Evolutionary conservation across 2,797 vertebrate species (phyloP).

Genomic region (Rhynchotus rufescens): DNA sequence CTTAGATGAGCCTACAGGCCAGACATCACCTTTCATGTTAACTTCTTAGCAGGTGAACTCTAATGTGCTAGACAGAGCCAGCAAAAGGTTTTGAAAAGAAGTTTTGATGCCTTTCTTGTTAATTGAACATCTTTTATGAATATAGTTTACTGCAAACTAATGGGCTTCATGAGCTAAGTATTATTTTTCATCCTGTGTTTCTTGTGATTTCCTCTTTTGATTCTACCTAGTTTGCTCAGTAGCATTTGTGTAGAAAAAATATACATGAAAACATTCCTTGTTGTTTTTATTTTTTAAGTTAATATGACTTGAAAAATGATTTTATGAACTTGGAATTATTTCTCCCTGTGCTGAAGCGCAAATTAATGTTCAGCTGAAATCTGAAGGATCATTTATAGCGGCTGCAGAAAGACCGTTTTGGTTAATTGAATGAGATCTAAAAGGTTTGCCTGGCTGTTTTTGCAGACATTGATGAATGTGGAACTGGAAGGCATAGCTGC

Average conservation of each 20-base stretch:
- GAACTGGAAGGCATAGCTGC: slow-evolving; percentile 93
- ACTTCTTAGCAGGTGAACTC: not conserved
- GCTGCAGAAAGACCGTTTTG: not conserved
- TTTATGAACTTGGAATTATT: not conserved
- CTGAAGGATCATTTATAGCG: slow-evolving; percentile 13
- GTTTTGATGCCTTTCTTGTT: not conserved
- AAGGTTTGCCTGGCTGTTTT: slow-evolving; percentile 41
- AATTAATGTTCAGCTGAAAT: slow-evolving; percentile 54
- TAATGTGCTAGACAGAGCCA: not conserved
- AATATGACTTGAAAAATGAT: not conserved
- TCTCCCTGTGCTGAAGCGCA: not conserved
- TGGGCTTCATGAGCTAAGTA: not conserved
- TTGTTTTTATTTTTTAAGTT: not conserved
- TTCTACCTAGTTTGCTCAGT: not conserved
- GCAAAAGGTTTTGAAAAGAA: not conserved
- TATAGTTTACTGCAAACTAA: not conserved
- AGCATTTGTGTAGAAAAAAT: not conserved
- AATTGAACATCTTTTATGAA: not conserved
- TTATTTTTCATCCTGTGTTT: not conserved
- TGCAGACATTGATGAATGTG: slow-evolving; percentile 96
- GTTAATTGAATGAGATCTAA: slow-evolving; percentile 46
- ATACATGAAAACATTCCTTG: not conserved
- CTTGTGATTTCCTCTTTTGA: not conserved
- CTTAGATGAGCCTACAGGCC: slow-evolving; percentile 13
- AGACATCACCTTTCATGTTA: not conserved